Evolutionary conservation across 2,888 invertebrate genomes (phyloP).

Genomic region (Caenorhabditis sulstoni): DNA sequence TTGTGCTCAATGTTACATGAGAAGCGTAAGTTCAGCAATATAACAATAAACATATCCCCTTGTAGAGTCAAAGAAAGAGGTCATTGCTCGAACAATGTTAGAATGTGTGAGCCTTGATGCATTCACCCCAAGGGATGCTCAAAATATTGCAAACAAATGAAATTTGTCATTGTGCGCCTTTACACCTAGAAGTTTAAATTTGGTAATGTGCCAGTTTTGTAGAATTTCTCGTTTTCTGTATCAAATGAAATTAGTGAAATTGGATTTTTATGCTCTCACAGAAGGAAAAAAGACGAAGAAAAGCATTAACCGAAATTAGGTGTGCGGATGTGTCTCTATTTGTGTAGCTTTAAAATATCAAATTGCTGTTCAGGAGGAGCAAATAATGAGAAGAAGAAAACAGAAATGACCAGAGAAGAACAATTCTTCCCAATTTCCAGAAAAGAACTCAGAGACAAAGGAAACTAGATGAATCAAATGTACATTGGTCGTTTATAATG

Average conservation of each 20-base stretch:
- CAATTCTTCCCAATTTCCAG: too few relatives aligned
- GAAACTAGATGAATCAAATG: too few relatives aligned
- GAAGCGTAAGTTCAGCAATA: neutral
- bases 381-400: too few relatives aligned
- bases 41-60: neutral
- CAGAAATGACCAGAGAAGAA: too few relatives aligned
- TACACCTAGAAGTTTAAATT: conserved; percentile 15
- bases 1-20: neutral
- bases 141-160: conserved; percentile 40
- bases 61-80: conserved; percentile 15
- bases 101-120: conserved; percentile 47
- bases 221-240: conserved; percentile 2
- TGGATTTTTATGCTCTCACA: neutral
- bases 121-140: conserved; percentile 57
- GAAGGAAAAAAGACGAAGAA: neutral
- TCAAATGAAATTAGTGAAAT: conserved; percentile 27
- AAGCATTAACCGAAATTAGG: conserved; percentile 51
- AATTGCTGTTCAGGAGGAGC: conserved; percentile 43
- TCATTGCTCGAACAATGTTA: conserved; percentile 43
- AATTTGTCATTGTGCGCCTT: conserved; percentile 32
- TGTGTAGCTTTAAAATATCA: conserved; percentile 46
- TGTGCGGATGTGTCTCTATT: conserved; percentile 45
- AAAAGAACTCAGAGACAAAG: too few relatives aligned
- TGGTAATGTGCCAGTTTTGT: neutral
- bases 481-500: too few relatives aligned